Base-by-base conservation (phyloP, 2,888 invertebrate genomes). In the Pheosia gnoma region DNA sequence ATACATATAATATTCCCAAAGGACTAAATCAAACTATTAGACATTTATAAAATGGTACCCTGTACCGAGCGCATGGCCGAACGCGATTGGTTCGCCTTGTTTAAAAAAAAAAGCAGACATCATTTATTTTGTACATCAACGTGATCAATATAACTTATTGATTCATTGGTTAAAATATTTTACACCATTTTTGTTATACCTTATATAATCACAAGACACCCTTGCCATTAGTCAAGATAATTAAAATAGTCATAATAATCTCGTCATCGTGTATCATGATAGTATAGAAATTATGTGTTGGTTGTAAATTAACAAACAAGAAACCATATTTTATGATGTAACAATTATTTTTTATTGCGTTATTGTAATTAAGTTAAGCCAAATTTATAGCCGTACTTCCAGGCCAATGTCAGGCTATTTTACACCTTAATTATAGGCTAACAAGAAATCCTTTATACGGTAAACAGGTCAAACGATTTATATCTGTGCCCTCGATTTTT, bases 401-500 rank as follows among this genome's bases (percentile, higher is more conserved):
- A 37, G 53, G 53, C 11, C 53, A 53, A 53, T 37, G 36, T 11
- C 37, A 11, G 53, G 0, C 37, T 3, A 36, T 13, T 11, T 37
- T 36, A 53, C 37, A 53, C 37, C 53, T 53, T 53, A 36, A 53
- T 53, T 37, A 37, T 5, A 37, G 37, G 53, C 53, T 37, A 53
- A 11, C 10, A 10, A 9, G 0, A 11, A 37, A 53, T 37, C 37
- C 53, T 53, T 36, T 25, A 25, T 5, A 13, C 11, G n/a, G 51
- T 51, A 25, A 25, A 51, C 51, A 51, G 13, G 51, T 25, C 51
- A 51, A 8, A 36, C 37, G 37, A 37, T 53, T 51, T 51, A 53
- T 36, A 6, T 37, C 10, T 53, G 1, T 11, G 53, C 4, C 53
- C 53, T 53, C 11, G 53, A 36, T 37, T 51, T 51, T 51, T 51